Evolutionary conservation across 2,113 vertebrate genomes (phyloP), one percentile per base, ranked within the genome.

Genomic region (Noturus placidus): DNA sequence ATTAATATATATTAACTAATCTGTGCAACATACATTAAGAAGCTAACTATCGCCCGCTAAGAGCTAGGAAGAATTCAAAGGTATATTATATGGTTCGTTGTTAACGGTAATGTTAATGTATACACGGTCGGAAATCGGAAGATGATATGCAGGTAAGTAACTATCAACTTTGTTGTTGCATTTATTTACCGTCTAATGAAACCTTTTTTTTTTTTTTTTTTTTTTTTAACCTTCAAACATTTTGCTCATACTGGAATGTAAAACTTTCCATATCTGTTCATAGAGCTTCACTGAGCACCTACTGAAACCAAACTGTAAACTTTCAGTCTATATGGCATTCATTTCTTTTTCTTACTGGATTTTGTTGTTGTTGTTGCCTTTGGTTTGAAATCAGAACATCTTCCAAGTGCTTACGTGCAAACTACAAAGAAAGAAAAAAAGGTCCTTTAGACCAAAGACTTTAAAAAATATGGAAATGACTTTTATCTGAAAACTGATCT

Each of bases 131-230:
- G 30, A 19, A 76, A 46, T 52, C 52, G 50, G 33, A 57, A 5
- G 52, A 72, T 87, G 63, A 84, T 33, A 91, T 91, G 86, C 86
- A 91, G 83, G 86, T 88, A 52, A 87, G 85, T 79, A 11, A 76
- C 19, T 35, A 14, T 65, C 67, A 70, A 35, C 67, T 70, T 70
- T 70, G 15, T 14, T 67, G 57, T 61, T 27, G 25, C 63, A n/a
- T 65, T 3, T 5, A 13, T 10, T 30, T 15, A 19, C 15, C 65
- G 69, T 72, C 17, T 72, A 20, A 38, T 38, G 5, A 38, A 72
- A 35, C 5, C 3, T 35, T 9, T 50, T 50, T 42, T 42, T 42
- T 42, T n/a, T 42, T 42, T 42, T 42, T 59, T 20, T 20, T 59
- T 14, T 8, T 61, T 22, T 61, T 61, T 17, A 33, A 25, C 35